phyloP scores from a whole-genome alignment of 2,113 vertebrate species.

The Tetrao urogallus region DNA sequence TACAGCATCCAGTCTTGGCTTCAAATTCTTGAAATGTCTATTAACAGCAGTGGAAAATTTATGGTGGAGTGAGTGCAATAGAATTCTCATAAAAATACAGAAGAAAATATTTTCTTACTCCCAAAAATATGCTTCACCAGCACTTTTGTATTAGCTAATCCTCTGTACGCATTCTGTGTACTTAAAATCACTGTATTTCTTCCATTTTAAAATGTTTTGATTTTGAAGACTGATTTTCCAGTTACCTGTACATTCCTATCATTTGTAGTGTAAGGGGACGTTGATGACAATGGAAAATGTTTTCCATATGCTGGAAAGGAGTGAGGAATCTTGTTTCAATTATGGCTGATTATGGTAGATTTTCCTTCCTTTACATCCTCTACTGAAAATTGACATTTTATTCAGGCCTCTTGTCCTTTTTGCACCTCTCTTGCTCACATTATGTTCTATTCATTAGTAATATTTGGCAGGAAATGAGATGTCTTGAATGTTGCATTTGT shows the following conservation, averaged over 20 bases:
- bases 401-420: background rate
- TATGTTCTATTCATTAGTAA: background rate
- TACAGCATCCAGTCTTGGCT: background rate
- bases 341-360: background rate
- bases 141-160: background rate
- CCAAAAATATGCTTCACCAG: background rate
- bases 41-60: background rate
- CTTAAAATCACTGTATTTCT: slow-evolving; percentile 3
- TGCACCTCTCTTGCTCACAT: background rate
- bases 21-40: background rate
- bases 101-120: background rate
- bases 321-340: background rate
- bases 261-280: background rate
- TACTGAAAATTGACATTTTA: background rate
- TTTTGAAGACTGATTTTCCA: background rate
- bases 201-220: background rate
- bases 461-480: background rate
- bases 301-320: background rate
- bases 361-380: background rate
- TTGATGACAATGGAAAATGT: background rate
- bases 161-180: accelerated
- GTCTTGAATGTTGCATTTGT: background rate
- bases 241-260: background rate
- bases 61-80: background rate
- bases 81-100: background rate